These are phyloP conservation scores for Cotesia congregata DNA, from an alignment of 2,888 invertebrate species.

Conservation along the genomic window DNA sequence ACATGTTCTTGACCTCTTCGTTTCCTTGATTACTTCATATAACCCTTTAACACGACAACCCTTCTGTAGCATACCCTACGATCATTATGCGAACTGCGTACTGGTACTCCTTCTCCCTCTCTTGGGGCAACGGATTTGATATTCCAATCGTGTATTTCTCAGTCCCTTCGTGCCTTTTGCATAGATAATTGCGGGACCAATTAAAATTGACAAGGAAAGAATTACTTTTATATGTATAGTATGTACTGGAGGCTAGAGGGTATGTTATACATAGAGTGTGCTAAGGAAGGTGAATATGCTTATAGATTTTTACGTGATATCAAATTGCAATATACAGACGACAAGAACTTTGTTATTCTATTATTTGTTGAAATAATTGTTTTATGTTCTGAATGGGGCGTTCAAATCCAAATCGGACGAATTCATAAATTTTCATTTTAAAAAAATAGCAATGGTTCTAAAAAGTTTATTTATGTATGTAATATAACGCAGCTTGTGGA, in stretches of 20 bases:
- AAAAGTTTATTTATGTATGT: too few relatives aligned
- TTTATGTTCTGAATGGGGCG: too few relatives aligned
- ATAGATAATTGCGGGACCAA: constrained; percentile 33
- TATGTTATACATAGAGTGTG: neutral
- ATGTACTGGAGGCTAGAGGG: neutral
- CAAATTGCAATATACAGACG: too few relatives aligned
- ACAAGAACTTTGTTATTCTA: too few relatives aligned
- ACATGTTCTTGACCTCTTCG: constrained; percentile 53
- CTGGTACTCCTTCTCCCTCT: constrained; percentile 37
- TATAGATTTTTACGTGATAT: neutral
- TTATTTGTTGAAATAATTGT: too few relatives aligned
- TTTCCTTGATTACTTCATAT: constrained; percentile 43
- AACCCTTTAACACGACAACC: constrained; percentile 54
- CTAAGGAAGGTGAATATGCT: neutral
- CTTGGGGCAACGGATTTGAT: constrained; percentile 53
- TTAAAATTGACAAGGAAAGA: constrained; percentile 35
- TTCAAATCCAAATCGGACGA: too few relatives aligned
- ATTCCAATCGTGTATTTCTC: constrained; percentile 61
- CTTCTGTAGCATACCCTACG: constrained; percentile 62
- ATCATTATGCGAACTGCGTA: constrained; percentile 62
- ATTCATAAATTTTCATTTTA: too few relatives aligned
- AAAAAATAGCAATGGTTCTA: too few relatives aligned
- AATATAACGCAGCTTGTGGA: too few relatives aligned
- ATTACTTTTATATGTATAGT: neutral
- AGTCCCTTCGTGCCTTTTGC: constrained; percentile 40